A percentile compares a stretch with the other conserved stretches of the same genome.
phyloP scores from a whole-genome alignment of 2,113 vertebrate species.

The Coreoperca whiteheadi region DNA sequence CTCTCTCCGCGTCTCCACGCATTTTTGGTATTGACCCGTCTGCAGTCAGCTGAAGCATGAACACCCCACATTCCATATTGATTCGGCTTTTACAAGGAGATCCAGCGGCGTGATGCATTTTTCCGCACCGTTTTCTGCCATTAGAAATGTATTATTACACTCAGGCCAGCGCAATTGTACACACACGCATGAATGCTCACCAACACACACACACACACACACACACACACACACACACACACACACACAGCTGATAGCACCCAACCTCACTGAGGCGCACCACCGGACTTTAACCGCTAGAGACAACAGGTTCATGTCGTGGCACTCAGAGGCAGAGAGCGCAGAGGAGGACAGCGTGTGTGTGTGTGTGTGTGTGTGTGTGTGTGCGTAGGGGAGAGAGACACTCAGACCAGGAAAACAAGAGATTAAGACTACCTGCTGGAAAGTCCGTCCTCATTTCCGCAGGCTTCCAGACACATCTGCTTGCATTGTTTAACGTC shows the following conservation, averaged over 20 bases:
- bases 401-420: constrained; percentile 29
- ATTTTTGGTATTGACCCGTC: constrained; percentile 66
- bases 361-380: neutral
- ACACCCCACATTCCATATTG: constrained; percentile 59
- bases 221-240: neutral
- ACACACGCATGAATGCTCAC: constrained; percentile 21
- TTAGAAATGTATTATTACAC: constrained; percentile 49
- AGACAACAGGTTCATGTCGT: constrained; percentile 68
- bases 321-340: constrained; percentile 25
- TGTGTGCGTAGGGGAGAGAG: neutral
- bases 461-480: constrained; percentile 70
- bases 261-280: neutral
- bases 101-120: constrained; percentile 17
- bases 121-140: constrained; percentile 29
- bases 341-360: constrained; percentile 30
- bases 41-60: constrained; percentile 62
- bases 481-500: constrained; percentile 76
- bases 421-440: constrained; percentile 78
- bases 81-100: constrained; percentile 54
- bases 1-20: constrained; percentile 40
- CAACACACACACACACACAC: neutral
- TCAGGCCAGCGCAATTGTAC: neutral
- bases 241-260: neutral
- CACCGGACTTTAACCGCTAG: constrained; percentile 9
- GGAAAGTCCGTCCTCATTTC: constrained; percentile 78